A percentile compares a stretch with the other conserved stretches of the same genome.
Conservation (phyloP, 2,888 invertebrate genomes). For the Calephelis perditalis region DNA sequence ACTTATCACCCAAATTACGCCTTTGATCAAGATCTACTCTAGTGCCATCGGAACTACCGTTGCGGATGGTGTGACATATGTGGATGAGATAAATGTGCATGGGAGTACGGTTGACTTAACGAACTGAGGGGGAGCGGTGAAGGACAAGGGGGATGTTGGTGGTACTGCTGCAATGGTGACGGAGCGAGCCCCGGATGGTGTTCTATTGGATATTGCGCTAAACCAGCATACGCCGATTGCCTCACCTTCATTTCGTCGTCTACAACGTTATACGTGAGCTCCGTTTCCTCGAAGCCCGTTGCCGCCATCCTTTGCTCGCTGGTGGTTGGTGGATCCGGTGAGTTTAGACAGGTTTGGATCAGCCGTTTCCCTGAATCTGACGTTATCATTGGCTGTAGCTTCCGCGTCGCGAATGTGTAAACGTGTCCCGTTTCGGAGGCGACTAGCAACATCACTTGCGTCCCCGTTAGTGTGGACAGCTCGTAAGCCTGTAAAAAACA, state of each 20-base stretch:
- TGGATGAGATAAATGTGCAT: constrained; percentile 80
- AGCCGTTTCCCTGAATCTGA: constrained; percentile 97
- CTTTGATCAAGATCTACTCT: constrained; percentile 44
- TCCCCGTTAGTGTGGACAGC: constrained; percentile 98
- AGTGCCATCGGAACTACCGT: constrained; percentile 81
- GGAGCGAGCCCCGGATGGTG: constrained; percentile 81
- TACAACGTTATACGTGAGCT: constrained; percentile 96
- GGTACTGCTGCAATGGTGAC: constrained; percentile 83
- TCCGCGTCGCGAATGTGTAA: constrained; percentile 99
- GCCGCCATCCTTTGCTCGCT: constrained; percentile 98
- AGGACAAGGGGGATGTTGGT: constrained; percentile 85
- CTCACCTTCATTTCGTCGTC: constrained; percentile 98
- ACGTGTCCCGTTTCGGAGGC: constrained; percentile 99
- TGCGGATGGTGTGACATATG: constrained; percentile 89
- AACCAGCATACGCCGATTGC: constrained; percentile 92
- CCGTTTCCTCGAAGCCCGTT: constrained; percentile 98
- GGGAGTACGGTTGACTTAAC: constrained; percentile 70
- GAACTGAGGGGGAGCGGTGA: constrained; percentile 84
- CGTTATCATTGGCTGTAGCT: constrained; percentile 99
- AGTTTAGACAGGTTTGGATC: constrained; percentile 99
- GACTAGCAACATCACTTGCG: constrained; percentile 99
- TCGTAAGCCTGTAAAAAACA: constrained; percentile 93
- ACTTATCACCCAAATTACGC: constrained; percentile 42
- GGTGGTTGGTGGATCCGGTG: constrained; percentile 92
- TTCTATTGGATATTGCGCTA: constrained; percentile 85